Evolutionary conservation across 2,113 vertebrate species (phyloP).

Genomic region (Egretta garzetta): DNA sequence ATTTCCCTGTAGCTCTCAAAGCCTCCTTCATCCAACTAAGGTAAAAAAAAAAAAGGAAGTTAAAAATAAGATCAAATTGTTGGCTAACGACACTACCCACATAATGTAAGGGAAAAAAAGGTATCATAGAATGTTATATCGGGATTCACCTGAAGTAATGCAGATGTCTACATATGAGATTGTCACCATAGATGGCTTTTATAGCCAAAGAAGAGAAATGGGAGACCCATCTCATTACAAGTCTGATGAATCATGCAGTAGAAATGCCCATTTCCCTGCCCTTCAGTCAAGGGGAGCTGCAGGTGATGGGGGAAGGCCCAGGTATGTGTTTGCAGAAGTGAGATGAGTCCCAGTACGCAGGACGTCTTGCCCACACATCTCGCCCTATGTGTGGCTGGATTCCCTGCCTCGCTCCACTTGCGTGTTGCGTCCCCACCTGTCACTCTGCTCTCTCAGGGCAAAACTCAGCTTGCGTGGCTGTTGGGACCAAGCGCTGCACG

Average conservation of each 20-base stretch:
- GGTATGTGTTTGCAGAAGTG: neutral
- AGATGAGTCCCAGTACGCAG: neutral
- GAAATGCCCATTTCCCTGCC: neutral
- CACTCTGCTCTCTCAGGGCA: neutral
- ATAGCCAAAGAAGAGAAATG: neutral
- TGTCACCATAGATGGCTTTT: neutral
- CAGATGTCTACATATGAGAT: neutral
- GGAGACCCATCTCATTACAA: neutral
- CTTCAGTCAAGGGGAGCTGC: neutral
- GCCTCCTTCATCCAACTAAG: constrained; percentile 15
- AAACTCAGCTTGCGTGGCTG: neutral
- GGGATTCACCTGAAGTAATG: neutral
- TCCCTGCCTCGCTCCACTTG: neutral
- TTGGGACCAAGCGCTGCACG: accelerated
- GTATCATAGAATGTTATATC: neutral
- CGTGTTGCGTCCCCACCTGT: accelerated
- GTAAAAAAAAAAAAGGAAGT: neutral
- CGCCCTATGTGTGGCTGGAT: neutral
- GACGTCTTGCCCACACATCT: neutral
- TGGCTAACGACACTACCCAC: neutral
- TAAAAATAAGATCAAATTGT: neutral
- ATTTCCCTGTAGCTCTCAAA: constrained; percentile 17
- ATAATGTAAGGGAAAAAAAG: neutral
- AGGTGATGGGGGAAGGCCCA: neutral
- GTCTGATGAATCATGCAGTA: neutral